Conservation (phyloP, 2,113 vertebrate species). For the Phoenicopterus ruber region DNA sequence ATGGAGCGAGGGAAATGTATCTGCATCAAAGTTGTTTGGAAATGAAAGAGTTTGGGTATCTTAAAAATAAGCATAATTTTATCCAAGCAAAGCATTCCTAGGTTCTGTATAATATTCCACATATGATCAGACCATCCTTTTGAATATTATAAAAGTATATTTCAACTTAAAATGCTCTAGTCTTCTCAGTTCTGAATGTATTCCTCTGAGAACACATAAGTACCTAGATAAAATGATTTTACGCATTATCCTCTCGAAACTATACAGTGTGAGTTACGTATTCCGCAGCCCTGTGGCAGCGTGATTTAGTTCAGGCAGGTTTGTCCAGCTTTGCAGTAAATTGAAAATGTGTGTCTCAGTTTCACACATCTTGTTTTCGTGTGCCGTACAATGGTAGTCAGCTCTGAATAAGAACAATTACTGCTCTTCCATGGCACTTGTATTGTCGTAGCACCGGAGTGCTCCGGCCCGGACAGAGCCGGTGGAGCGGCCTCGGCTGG, state of each 20-base stretch:
- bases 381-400: not conserved
- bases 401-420: fast-evolving
- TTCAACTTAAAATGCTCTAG: not conserved
- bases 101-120: not conserved
- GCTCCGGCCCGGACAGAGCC: not conserved
- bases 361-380: not conserved
- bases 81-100: not conserved
- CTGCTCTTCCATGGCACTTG: not conserved
- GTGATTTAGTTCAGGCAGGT: not conserved
- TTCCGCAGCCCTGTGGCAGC: not conserved
- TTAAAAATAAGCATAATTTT: not conserved
- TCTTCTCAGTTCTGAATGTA: not conserved
- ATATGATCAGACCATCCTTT: not conserved
- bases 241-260: not conserved
- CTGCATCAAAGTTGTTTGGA: not conserved
- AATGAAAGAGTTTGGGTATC: not conserved
- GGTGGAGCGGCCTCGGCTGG: not conserved
- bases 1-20: not conserved
- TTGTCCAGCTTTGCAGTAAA: not conserved
- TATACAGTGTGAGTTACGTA: fast-evolving
- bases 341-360: not conserved
- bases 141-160: not conserved
- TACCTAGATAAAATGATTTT: not conserved
- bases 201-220: not conserved
- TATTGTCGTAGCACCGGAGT: fast-evolving